These are phyloP conservation scores for Neopipo cinnamomea DNA, from an alignment of 2,113 vertebrate species.

Conservation along the genomic window DNA sequence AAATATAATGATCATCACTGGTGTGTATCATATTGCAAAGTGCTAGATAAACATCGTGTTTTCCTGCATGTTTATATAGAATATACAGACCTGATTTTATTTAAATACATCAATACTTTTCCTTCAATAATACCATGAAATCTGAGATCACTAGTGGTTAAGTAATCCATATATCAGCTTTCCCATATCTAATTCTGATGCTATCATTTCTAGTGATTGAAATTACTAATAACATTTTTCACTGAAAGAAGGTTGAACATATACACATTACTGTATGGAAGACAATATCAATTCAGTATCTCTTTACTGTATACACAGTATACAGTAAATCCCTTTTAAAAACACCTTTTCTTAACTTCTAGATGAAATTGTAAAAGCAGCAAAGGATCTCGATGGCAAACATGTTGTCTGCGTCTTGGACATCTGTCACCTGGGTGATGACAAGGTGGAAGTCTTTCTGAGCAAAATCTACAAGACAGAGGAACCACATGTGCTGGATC, in stretches of 20 bases:
- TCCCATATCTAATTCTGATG: not conserved
- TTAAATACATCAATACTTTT: not conserved
- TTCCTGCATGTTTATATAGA: not conserved
- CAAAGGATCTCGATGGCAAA: slow-evolving; percentile 71
- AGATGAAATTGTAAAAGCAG: slow-evolving; percentile 71
- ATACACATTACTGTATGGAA: not conserved
- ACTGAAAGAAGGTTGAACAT: not conserved
- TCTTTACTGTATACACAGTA: not conserved
- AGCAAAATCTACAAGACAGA: slow-evolving; percentile 81
- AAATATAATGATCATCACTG: not conserved
- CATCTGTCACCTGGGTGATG: slow-evolving; percentile 83
- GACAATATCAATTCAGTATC: not conserved
- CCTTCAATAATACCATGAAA: not conserved
- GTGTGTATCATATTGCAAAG: not conserved
- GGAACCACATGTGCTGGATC: slow-evolving; percentile 4
- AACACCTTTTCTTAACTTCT: slow-evolving; percentile 42
- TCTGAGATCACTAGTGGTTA: not conserved
- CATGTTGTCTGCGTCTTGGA: slow-evolving; percentile 84
- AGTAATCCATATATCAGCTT: not conserved
- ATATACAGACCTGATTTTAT: not conserved
- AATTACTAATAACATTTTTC: not conserved
- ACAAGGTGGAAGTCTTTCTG: slow-evolving; percentile 82
- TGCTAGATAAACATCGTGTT: not conserved
- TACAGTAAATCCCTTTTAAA: not conserved
- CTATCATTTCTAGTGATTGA: not conserved